These are phyloP conservation scores for Platichthys stellatus DNA, from an alignment of 2,113 vertebrate species.

Conservation along the genomic window DNA sequence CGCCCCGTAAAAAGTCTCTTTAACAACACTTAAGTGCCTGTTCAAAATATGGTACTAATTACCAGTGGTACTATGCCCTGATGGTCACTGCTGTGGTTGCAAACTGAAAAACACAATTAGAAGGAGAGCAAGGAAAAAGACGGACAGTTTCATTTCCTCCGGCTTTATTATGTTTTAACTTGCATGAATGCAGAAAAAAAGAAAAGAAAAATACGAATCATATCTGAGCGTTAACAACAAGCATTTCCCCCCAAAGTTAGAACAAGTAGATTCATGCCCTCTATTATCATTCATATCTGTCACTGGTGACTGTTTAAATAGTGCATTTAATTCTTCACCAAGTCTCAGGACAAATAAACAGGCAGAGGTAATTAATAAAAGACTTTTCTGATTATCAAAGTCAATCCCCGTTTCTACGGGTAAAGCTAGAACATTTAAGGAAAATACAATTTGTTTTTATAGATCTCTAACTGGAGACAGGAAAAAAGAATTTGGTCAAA, in stretches of 20 bases:
- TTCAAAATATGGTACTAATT: constrained; percentile 69
- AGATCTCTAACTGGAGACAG: constrained; percentile 9
- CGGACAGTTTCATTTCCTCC: constrained; percentile 35
- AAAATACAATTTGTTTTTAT: background rate
- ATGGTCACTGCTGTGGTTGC: constrained; percentile 55
- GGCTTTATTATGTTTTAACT: constrained; percentile 62
- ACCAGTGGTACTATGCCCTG: constrained; percentile 41
- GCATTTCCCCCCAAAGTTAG: constrained; percentile 48
- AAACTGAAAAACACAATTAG: constrained; percentile 22
- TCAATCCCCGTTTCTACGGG: constrained; percentile 8
- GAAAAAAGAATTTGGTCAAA: constrained; percentile 54
- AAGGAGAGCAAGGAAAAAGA: constrained; percentile 33
- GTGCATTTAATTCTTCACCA: no score
- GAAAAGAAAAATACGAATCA: constrained; percentile 44
- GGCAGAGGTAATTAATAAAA: constrained; percentile 14
- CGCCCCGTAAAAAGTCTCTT: constrained; percentile 51
- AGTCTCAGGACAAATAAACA: constrained; percentile 1
- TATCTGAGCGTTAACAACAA: constrained; percentile 39
- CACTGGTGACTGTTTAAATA: no score
- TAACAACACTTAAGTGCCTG: constrained; percentile 66
- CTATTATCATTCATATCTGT: no score
- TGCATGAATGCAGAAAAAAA: constrained; percentile 62
- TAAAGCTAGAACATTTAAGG: constrained; percentile 1
- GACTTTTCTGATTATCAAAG: constrained; percentile 32
- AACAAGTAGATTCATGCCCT: constrained; percentile 29